These are phyloP conservation scores for Caprella mutica DNA, from an alignment of 2,888 invertebrate genomes.

Conservation along the genomic window DNA sequence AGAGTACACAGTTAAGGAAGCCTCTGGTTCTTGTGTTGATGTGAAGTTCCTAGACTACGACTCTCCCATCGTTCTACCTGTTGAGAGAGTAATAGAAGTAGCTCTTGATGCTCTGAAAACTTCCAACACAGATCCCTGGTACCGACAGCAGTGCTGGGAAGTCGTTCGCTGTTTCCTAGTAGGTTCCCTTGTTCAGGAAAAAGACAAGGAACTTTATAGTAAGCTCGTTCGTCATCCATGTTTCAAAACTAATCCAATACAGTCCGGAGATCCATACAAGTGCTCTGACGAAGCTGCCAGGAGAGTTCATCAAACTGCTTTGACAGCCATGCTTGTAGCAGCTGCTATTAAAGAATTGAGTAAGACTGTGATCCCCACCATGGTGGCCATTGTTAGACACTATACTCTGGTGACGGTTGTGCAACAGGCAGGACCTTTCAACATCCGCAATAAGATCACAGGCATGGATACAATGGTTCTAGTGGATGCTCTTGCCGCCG, in stretches of 20 bases:
- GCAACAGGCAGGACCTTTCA: conserved; percentile 62
- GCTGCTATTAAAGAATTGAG: conserved; percentile 86
- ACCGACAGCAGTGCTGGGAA: conserved; percentile 89
- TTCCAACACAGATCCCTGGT: conserved; percentile 76
- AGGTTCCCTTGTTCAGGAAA: conserved; percentile 70
- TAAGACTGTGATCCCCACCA: conserved; percentile 67
- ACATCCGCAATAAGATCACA: conserved; percentile 47
- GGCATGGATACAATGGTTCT: conserved; percentile 79
- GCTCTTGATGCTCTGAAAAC: conserved; percentile 72
- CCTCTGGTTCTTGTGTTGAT: conserved; percentile 69
- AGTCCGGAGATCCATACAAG: conserved; percentile 62
- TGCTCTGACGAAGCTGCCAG: conserved; percentile 66
- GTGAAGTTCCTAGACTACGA: conserved; percentile 65
- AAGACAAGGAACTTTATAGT: conserved; percentile 61
- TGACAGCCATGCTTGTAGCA: conserved; percentile 87
- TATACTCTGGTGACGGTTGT: conserved; percentile 90
- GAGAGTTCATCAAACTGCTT: conserved; percentile 76
- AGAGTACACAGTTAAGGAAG: conserved; percentile 74
- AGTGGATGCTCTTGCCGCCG: conserved; percentile 81
- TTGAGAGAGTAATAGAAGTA: conserved; percentile 59
- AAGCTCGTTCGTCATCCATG: conserved; percentile 70
- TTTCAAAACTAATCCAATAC: conserved; percentile 35
- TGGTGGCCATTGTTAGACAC: conserved; percentile 81
- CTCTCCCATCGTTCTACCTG: conserved; percentile 33
- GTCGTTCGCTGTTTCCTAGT: conserved; percentile 79